phyloP scores from a whole-genome alignment of 2,888 invertebrate species.

The Ichneumon xanthorius region DNA sequence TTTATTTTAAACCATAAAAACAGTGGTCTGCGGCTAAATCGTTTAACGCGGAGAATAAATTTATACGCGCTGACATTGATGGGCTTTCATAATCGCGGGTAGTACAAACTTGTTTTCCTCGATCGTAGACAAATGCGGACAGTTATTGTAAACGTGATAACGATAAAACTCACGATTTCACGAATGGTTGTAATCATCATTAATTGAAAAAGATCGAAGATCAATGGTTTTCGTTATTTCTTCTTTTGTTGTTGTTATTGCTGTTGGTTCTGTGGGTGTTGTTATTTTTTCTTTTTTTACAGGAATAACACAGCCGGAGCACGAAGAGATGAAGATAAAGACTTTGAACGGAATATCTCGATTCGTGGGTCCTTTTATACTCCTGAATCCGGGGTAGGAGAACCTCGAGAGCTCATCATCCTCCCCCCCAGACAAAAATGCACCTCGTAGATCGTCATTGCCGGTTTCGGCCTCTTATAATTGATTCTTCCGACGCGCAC shows the following conservation, averaged over 20 bases:
- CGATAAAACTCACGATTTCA: conserved; percentile 57
- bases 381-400: neutral
- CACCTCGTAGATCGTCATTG: conserved; percentile 47
- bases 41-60: conserved; percentile 16
- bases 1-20: neutral
- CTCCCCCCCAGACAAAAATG: conserved; percentile 30
- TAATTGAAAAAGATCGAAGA: neutral
- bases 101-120: neutral
- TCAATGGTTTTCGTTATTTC: neutral
- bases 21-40: neutral
- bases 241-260: conserved; percentile 19
- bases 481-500: conserved; percentile 23
- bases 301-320: neutral
- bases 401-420: conserved; percentile 20
- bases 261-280: neutral
- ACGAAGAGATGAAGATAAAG: neutral
- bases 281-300: conserved; percentile 39
- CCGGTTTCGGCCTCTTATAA: neutral
- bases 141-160: neutral
- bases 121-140: neutral
- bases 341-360: neutral
- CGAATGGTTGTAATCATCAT: conserved; percentile 42
- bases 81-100: neutral
- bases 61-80: conserved; percentile 14
- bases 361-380: conserved; percentile 21